Evolutionary conservation across 2,888 invertebrate genomes (phyloP), one percentile per base, ranked within the genome.

Genomic region (Pandemis cinnamomeana): DNA sequence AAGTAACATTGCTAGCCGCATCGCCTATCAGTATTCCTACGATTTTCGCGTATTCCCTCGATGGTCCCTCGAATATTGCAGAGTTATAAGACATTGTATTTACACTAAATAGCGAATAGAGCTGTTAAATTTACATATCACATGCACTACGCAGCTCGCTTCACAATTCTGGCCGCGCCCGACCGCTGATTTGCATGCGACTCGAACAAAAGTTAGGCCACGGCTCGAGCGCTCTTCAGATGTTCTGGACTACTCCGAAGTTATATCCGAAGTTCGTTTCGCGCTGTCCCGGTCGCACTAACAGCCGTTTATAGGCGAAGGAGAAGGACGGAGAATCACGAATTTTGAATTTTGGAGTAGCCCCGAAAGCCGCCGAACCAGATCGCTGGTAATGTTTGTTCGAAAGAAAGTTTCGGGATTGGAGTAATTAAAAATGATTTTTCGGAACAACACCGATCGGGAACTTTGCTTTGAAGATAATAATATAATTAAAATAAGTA

Each of bases 361-460:
- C 27, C 27, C 27, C 27, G 27, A 36, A 36, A 36, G 27, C n/a
- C 42, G 48, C 11, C n/a, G 66, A 41, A 48, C 27, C 66, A 60
- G 51, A 42, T 67, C 66, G 71, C 51, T 60, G 66, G 67, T 67
- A 72, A 72, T 61, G 71, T 61, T 60, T 67, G 66, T 64, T 71
- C 10, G 8, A 36, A 72, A 71, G 71, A 67, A 72, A 72, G 27
- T 67, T 72, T 67, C 51, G 53, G 61, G 61, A 61, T 72, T 44
- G 67, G 42, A 67, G 67, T 67, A 72, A 72, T 72, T 61, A 72
- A 67, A 72, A 72, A 72, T 60, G 67, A 60, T 64, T 58, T 55
- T 63, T 60, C 41, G 53, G 27, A 36, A 72, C 61, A 72, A 72
- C 67, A 53, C 53, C 71, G 61, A 67, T 67, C 71, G 62, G 71